Evolutionary conservation across 2,797 vertebrate genomes (phyloP), one percentile per base, ranked within the genome.

Genomic region (Malurus leucopterus): DNA sequence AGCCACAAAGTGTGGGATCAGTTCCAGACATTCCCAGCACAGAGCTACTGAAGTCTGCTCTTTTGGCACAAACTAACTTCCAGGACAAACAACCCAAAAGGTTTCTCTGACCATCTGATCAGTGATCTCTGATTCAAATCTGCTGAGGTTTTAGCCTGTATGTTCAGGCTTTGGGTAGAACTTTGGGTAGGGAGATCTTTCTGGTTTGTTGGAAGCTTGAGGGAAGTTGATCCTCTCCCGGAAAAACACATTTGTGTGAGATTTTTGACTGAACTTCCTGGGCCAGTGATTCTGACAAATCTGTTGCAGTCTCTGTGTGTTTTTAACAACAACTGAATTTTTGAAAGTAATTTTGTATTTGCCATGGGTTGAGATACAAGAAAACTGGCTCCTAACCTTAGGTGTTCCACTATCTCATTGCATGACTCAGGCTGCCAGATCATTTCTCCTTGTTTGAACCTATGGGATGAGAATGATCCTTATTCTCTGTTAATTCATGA

Each of bases 361-460:
- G 29, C 50, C 41, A 34, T 57, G 79, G 75, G 13, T 67, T 89
- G 21, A 81, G 26, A n/a, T 41, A 41, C 15, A 62, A 36, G 74
- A 79, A 84, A 68, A 57, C 26, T 64, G 43, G 3, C 34, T 61
- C 41, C 54, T 70, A 70, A 61, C 74, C 49, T 68, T 69, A 46
- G 30, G 40, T 91, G 68, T 90, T 90, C 67, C 27, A 44, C 62
- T 88, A 50, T 67, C 47, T 69, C 15, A 8, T 36, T 82, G 29
- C 47, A 51, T 84, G 61, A 85, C 59, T 89, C 49, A 64, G 57
- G 67, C 76, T 73, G 84, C 72, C 40, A 47, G 17, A 71, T 93
- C 6, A 32, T 85, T 94, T 91, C 85, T 91, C 61, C 49, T 32
- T 90, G 81, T 88, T 84, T 87, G 63, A 32, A 90, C 82, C 89